Evolutionary conservation across 2,888 invertebrate genomes (phyloP), one percentile per base, ranked within the genome.

Genomic region (Bembecia ichneumoniformis): DNA sequence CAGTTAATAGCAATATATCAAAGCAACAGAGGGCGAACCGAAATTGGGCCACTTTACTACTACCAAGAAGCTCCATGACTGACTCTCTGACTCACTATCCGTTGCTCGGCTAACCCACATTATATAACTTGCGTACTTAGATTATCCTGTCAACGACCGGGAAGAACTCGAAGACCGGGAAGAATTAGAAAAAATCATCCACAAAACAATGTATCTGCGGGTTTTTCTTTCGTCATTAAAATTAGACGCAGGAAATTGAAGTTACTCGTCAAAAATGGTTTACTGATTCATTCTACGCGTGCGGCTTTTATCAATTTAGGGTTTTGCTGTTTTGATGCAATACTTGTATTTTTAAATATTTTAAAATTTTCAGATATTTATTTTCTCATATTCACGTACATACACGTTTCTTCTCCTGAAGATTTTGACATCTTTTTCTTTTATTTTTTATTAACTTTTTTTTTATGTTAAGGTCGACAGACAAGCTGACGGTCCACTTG

Each of bases 1-100:
- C 28, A 5, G 9, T 28, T n/a, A 28, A 28, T 28, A 40, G 5
- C 40, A 14, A n/a, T 13, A 40, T 40, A 40, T 13, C 7, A 40
- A 1, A 40, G 49, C 46, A 44, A 35, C 46, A 28, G 20, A 35
- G 17, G 11, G 40, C 34, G 43, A 49, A 45, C 52, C 35, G 52
- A 51, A 52, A 17, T 17, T 47, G 40, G 40, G 14, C 40, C 40
- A 47, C 20, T 43, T 36, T 35, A 13, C 13, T 36, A 47, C n/a
- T 36, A 20, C 36, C 13, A 13, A 43, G 43, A 48, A 48, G 28
- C 13, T 16, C 40, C 34, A 40, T 14, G 43, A 43, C 43, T 13
- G 20, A 43, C 13, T 17, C 40, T 15, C 43, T 48, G 48, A 48
- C 43, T 48, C 48, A 48, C 13, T 40, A 4, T 40, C n/a, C 13